These are phyloP conservation scores for Chaetops frenatus DNA, from an alignment of 2,113 vertebrate genomes.

Conservation along the genomic window DNA sequence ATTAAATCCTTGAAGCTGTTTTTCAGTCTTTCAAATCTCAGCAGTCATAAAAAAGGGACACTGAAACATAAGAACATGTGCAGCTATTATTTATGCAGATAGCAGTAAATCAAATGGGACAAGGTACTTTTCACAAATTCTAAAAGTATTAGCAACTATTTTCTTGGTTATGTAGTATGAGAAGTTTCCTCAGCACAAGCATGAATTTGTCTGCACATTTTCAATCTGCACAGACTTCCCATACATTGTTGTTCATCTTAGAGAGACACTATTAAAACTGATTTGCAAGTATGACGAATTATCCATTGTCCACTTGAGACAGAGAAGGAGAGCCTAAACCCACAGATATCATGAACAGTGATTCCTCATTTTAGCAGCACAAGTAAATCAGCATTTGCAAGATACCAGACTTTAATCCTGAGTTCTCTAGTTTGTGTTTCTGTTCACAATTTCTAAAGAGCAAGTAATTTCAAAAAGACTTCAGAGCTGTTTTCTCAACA, in stretches of 20 bases:
- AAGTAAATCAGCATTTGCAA: neutral
- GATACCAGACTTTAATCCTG: neutral
- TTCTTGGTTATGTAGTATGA: neutral
- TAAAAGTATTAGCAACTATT: neutral
- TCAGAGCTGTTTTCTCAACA: neutral
- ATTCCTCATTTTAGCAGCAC: neutral
- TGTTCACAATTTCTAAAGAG: neutral
- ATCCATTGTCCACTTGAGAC: neutral
- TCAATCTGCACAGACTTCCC: neutral
- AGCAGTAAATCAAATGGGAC: neutral
- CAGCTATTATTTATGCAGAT: neutral
- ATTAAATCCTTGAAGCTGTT: neutral
- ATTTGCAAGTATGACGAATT: neutral
- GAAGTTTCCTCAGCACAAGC: neutral
- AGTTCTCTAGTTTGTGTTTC: fast-evolving
- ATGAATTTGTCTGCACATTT: neutral
- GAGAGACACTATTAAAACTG: neutral
- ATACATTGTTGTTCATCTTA: neutral
- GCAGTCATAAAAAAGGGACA: neutral
- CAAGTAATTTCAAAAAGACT: neutral
- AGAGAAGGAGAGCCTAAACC: neutral
- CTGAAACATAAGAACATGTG: neutral
- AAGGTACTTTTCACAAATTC: neutral
- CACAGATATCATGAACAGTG: neutral
- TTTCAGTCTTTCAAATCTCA: neutral